Base-by-base conservation (phyloP, 2,113 vertebrate species). In the Platichthys flesus region DNA sequence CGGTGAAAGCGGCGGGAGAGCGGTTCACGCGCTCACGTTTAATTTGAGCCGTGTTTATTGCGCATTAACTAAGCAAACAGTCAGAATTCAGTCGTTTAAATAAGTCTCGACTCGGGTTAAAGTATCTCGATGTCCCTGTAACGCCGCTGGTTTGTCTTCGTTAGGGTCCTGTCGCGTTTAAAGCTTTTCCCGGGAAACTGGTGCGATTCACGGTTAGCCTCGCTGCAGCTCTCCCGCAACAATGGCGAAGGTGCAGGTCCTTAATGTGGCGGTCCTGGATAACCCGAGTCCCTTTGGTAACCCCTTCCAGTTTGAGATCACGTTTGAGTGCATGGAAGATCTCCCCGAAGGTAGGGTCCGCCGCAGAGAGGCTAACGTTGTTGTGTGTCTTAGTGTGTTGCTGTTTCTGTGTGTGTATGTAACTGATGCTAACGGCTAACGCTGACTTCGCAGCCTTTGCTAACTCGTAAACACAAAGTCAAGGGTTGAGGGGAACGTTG, bases 281-380 rank as follows among this genome's bases (percentile, higher is more conserved):
- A 98, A 98, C 87, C 97, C 97, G 37, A 96, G 96, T 77, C 96
- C 94, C 0, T 98, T 98, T 84, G 91, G 95, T 84, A 97, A 96
- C 88, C 97, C 97, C 0, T 97, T 98, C 82, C 97, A 97, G 88
- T 98, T 98, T 87, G 96, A 98, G 89, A 95, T 97, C 78, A 97
- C 96, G 2, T 98, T 98, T 85, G 97, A 98, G 82, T 98, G 96
- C 83, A 97, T 88, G 93, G 97, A 98, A 77, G 95, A 96, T 84
- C 93, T 98, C 51, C 94, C 95, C 0, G 96, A 97, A 87, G 97
- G 97, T 97, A 84, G 90, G 94, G 23, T 23, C 21, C 10, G 12
- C 16, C 5, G 3, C 9, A 20, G 3, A 7, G 35, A 51, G n/a
- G 13, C 24, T 35, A 42, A 37, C 6, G 16, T 7, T 51, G 1